A percentile compares a stretch with the other conserved stretches of the same genome.
phyloP scores from a whole-genome alignment of 2,113 vertebrate genomes.

The Cephalopterus ornatus region DNA sequence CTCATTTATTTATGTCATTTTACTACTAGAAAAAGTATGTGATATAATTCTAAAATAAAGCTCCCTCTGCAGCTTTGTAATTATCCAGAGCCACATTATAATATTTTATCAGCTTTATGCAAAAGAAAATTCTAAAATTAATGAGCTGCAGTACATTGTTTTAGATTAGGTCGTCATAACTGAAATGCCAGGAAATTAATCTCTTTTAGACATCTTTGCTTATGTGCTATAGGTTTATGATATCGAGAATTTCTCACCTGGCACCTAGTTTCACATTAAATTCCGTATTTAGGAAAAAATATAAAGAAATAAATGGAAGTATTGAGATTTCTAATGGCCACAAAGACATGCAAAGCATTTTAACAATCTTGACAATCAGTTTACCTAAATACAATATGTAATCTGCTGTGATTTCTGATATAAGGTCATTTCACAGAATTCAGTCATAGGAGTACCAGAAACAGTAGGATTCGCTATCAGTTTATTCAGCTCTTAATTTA shows the following conservation, averaged over 20 bases:
- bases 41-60: not conserved
- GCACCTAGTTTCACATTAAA: not conserved
- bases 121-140: not conserved
- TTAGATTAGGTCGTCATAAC: not conserved
- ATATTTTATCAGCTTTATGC: not conserved
- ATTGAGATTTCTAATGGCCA: not conserved
- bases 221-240: not conserved
- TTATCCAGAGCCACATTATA: not conserved
- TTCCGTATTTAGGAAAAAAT: not conserved
- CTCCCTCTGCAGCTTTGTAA: not conserved
- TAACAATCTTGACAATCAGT: not conserved
- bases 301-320: not conserved
- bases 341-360: not conserved
- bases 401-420: not conserved
- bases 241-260: not conserved
- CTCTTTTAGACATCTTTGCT: not conserved
- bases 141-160: not conserved
- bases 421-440: not conserved
- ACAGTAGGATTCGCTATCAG: not conserved
- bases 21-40: not conserved
- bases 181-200: not conserved
- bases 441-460: not conserved
- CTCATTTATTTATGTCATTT: not conserved
- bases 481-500: not conserved
- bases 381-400: accelerated